Conservation (phyloP, 2,797 vertebrate genomes). For the Anas flavirostris region DNA sequence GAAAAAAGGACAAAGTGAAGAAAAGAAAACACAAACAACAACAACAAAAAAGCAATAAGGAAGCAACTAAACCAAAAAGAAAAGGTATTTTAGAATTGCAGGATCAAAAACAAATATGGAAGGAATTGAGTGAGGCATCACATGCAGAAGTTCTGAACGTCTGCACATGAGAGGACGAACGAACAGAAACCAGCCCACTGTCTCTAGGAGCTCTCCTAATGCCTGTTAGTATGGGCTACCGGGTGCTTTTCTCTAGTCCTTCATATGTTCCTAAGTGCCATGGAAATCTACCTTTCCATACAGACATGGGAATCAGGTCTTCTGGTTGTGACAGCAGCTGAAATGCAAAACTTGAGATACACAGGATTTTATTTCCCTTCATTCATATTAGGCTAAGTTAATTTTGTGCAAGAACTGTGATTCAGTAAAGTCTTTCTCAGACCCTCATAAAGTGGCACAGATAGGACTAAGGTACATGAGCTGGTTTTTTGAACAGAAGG, state of each 20-base stretch:
- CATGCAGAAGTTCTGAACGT: not conserved
- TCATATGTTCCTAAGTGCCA: not conserved
- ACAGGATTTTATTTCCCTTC: not conserved
- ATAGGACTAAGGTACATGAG: not conserved
- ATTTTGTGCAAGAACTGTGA: not conserved
- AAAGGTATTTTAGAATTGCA: not conserved
- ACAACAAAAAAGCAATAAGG: rapidly evolving
- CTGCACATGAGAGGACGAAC: rapidly evolving
- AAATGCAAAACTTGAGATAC: not conserved
- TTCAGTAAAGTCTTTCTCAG: not conserved
- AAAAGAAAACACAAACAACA: rapidly evolving
- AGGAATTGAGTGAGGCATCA: not conserved
- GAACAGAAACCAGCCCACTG: not conserved
- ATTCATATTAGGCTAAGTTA: not conserved
- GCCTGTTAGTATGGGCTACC: rapidly evolving
- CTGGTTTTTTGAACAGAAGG: not conserved
- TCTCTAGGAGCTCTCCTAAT: not conserved
- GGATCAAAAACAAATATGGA: not conserved
- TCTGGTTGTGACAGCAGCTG: not conserved
- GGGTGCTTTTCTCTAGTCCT: not conserved
- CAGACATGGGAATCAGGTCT: not conserved
- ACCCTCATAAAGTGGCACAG: not conserved
- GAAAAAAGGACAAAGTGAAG: not conserved
- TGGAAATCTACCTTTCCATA: not conserved
- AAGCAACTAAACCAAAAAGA: not conserved